phyloP scores from a whole-genome alignment of 2,888 invertebrate genomes.

The Balanococcus diminutus region DNA sequence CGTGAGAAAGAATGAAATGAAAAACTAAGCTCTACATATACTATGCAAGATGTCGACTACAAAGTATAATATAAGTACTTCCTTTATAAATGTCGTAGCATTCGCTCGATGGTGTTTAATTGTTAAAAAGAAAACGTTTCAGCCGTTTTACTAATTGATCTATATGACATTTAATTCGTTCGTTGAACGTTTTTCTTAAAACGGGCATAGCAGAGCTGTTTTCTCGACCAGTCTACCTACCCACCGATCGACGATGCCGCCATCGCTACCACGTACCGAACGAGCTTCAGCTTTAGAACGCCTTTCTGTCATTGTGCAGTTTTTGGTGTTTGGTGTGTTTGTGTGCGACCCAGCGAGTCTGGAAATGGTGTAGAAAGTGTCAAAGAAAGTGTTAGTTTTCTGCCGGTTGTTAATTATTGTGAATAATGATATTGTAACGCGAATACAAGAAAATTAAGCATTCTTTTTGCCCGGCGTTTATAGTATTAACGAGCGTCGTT shows the following conservation, averaged over 20 bases:
- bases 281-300: background rate
- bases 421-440: constrained; percentile 11
- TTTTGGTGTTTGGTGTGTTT: background rate
- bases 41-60: too few relatives aligned
- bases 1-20: too few relatives aligned
- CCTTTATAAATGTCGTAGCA: background rate
- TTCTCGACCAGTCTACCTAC: too few relatives aligned
- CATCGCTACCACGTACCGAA: background rate
- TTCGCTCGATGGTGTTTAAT: background rate
- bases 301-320: too few relatives aligned
- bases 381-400: constrained; percentile 11
- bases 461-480: background rate
- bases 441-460: constrained; percentile 11
- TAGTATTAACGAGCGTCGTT: background rate
- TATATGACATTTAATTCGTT: constrained; percentile 1
- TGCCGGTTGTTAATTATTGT: background rate
- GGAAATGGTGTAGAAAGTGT: background rate
- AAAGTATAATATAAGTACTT: too few relatives aligned
- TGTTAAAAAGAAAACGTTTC: background rate
- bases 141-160: background rate
- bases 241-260: too few relatives aligned
- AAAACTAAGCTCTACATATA: too few relatives aligned
- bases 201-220: background rate
- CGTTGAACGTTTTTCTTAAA: background rate
- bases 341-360: background rate